Percentiles rank a stretch among this genome's conserved stretches.
Conservation (phyloP, 1,140 invertebrate species). For the Anastrepha obliqua region DNA sequence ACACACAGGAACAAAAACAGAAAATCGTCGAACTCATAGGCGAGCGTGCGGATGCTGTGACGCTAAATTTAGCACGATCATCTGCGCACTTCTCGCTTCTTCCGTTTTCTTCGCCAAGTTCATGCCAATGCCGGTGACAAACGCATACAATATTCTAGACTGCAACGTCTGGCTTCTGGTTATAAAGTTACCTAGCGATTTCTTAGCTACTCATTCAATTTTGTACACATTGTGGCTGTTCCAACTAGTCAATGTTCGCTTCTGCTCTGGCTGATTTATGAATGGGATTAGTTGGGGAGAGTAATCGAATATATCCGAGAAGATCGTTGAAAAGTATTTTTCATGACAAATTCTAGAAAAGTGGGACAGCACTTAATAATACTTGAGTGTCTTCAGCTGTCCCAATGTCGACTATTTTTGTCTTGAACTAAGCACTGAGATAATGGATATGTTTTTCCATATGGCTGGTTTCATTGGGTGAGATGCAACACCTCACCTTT, state of each 20-base stretch:
- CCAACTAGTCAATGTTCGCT: too few species aligned
- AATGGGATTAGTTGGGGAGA: background rate
- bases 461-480: too few species aligned
- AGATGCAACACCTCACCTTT: too few species aligned
- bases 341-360: too few species aligned
- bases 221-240: too few species aligned
- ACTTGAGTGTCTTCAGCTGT: too few species aligned
- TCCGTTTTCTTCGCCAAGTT: background rate
- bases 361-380: too few species aligned
- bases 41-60: background rate
- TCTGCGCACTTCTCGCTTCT: background rate
- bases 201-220: background rate
- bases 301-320: too few species aligned
- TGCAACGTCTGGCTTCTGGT: background rate
- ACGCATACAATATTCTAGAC: conserved; percentile 24
- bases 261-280: background rate
- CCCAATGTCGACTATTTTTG: too few species aligned
- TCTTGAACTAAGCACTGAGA: too few species aligned
- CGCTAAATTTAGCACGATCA: conserved; percentile 40
- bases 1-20: background rate
- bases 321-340: too few species aligned
- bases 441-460: too few species aligned
- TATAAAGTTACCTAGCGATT: background rate
- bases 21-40: background rate
- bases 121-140: background rate